Evolutionary conservation across 2,797 vertebrate genomes (phyloP), one percentile per base, ranked within the genome.

Genomic region (Meriones psammophilus): DNA sequence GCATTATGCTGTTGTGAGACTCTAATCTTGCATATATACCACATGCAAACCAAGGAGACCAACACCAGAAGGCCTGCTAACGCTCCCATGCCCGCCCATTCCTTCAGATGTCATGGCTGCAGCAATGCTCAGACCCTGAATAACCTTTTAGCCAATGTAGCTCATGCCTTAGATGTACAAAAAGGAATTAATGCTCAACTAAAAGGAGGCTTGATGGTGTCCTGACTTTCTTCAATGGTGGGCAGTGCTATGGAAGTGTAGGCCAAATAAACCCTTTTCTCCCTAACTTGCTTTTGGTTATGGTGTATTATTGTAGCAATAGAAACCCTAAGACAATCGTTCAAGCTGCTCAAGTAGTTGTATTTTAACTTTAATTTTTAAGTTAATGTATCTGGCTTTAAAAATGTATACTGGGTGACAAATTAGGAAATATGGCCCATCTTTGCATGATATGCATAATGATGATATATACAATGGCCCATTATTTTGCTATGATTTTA

Each of bases 401-500:
- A 28, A 92, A 89, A 93, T 60, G 26, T 87, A 1, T 89, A 42
- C 13, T 30, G 3, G 86, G 66, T 68, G 42, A 54, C 33, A 84
- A 86, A 68, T 17, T n/a, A 58, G 12, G 18, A 91, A 89, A 93
- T 76, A n/a, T 10, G 42, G 50, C 12, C 30, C 33, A 71, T 79
- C n/a, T 92, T 96, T 15, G n/a, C 14, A 64, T 58, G 12, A 50
- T 50, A 50, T 50, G 10, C 50, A 10, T 50, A 50, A 50, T 12
- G 83, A 28, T 89, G 15, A 78, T 71, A 42, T 83, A n/a, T 12
- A 8, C 66, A 78, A 17, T 33, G 73, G 33, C 33, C n/a, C 9
- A 33, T 85, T 85, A 80, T 79, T 94, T 91, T 83, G 3, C 33
- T 69, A 76, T 15, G 28, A 93, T 56, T 92, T 77, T 66, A 88